A percentile compares a stretch with the other conserved stretches of the same genome.
Evolutionary conservation across 2,888 invertebrate species (phyloP).

Genomic region (Phlogophora meticulosa): DNA sequence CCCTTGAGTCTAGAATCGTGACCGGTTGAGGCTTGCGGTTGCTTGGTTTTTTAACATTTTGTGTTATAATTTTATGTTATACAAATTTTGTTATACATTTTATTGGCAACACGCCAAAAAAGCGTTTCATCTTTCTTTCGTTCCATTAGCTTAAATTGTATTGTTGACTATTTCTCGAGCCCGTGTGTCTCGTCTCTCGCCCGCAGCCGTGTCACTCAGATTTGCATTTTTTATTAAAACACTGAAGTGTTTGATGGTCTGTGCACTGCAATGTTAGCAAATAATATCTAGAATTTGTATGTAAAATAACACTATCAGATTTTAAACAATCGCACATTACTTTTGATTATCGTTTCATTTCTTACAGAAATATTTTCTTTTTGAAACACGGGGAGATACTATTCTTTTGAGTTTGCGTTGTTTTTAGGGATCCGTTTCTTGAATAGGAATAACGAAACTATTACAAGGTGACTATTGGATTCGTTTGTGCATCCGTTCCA

Average conservation of each 20-base stretch:
- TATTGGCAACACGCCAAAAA: too few relatives aligned
- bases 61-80: too few relatives aligned
- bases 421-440: neutral
- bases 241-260: conserved; percentile 37
- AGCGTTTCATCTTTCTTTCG: too few relatives aligned
- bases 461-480: neutral
- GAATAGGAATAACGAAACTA: neutral
- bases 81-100: too few relatives aligned
- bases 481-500: neutral
- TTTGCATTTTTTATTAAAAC: conserved; percentile 57
- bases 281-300: conserved; percentile 39
- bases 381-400: conserved; percentile 18
- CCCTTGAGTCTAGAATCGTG: too few relatives aligned
- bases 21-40: too few relatives aligned
- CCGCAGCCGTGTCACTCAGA: conserved; percentile 39
- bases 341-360: conserved; percentile 28
- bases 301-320: conserved; percentile 23
- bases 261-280: conserved; percentile 3
- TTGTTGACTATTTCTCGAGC: neutral
- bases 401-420: conserved; percentile 7
- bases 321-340: conserved; percentile 27
- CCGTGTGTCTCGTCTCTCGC: conserved; percentile 14
- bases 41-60: too few relatives aligned
- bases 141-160: too few relatives aligned
- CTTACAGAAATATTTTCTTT: conserved; percentile 8